Percentiles rank a stretch among this genome's conserved stretches.
These are phyloP conservation scores for Helarctos malayanus DNA, from an alignment of 2,797 vertebrate genomes.

Conservation along the genomic window DNA sequence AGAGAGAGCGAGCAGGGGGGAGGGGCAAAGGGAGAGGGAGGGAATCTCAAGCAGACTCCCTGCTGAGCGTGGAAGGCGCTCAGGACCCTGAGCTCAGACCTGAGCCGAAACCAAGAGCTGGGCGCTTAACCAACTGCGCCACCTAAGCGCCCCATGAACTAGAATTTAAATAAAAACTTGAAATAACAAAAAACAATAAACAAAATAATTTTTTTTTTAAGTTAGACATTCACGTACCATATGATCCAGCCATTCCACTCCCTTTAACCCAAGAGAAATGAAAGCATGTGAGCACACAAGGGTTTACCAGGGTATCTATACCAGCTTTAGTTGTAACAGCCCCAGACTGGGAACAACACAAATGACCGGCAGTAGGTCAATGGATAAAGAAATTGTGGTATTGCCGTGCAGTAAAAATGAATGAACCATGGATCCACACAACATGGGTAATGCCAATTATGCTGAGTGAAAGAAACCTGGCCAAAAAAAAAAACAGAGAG, in stretches of 20 bases:
- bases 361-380: not conserved
- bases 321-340: slow-evolving; percentile 13
- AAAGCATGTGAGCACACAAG: not conserved
- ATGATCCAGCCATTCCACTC: not conserved
- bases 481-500: not conserved
- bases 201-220: not conserved
- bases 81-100: not conserved
- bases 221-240: not conserved
- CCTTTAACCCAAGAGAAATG: slow-evolving; percentile 3
- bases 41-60: not conserved
- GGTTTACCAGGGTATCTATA: not conserved
- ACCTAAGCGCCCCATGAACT: not conserved
- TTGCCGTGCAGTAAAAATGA: not conserved
- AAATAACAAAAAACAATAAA: not conserved
- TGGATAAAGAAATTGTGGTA: not conserved
- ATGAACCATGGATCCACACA: not conserved
- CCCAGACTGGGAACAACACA: not conserved
- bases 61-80: not conserved
- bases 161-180: not conserved
- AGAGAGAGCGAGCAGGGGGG: too few species aligned
- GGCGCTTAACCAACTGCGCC: not conserved
- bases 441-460: not conserved
- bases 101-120: not conserved
- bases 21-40: not conserved
- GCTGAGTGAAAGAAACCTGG: not conserved